Percentiles rank a stretch among this genome's conserved stretches.
Evolutionary conservation across 2,113 vertebrate genomes (phyloP).

Genomic region (Macaca nemestrina): DNA sequence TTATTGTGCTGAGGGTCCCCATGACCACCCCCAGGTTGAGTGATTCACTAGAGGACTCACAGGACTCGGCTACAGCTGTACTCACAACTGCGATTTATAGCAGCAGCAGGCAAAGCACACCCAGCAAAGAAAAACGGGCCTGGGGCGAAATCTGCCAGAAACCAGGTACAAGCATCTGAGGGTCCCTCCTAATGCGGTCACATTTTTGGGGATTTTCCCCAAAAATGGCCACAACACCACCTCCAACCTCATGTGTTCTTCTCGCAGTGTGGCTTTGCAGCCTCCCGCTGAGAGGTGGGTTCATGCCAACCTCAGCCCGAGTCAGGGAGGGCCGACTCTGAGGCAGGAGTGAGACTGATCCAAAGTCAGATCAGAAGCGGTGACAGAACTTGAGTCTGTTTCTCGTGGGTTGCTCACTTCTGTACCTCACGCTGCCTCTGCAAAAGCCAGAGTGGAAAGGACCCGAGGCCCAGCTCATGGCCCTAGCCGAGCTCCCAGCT

Average conservation of each 20-base stretch:
- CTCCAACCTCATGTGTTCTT: rapidly evolving
- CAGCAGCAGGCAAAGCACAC: rapidly evolving
- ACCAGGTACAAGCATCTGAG: too few relatives aligned
- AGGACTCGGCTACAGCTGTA: background rate
- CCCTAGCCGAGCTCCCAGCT: background rate
- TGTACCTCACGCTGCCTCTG: too few relatives aligned
- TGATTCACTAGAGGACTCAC: rapidly evolving
- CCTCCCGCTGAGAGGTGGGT: background rate
- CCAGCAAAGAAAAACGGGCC: rapidly evolving
- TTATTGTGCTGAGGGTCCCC: background rate
- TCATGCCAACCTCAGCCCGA: background rate
- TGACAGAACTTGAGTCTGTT: background rate
- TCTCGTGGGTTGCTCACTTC: background rate
- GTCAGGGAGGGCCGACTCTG: rapidly evolving
- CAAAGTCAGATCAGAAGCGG: background rate
- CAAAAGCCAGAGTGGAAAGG: background rate
- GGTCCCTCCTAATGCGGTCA: background rate
- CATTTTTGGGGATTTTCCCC: too few relatives aligned
- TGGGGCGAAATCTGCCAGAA: rapidly evolving
- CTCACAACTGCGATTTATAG: too few relatives aligned
- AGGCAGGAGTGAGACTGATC: too few relatives aligned
- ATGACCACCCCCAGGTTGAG: background rate
- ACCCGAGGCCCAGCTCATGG: background rate
- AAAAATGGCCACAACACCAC: rapidly evolving
- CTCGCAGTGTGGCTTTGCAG: background rate